phyloP scores from a whole-genome alignment of 2,888 invertebrate species.

The Elaeidobius kamerunicus region DNA sequence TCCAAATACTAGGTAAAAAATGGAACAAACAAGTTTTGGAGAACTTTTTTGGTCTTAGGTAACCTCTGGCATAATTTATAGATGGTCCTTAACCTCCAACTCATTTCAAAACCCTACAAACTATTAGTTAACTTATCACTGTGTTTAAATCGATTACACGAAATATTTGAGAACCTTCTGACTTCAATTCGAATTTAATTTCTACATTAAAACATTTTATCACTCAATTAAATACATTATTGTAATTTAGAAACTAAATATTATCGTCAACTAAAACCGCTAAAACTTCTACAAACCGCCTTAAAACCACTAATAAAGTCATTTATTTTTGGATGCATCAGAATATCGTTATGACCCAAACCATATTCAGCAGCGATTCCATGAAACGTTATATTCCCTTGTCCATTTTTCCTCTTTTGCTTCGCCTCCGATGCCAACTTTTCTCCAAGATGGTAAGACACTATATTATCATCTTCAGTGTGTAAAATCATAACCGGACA shows the following conservation, averaged over 20 bases:
- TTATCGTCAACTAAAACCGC: constrained; percentile 2
- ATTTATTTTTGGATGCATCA: constrained; percentile 38
- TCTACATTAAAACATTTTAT: too few species aligned
- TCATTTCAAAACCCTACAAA: too few species aligned
- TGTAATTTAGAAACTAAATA: constrained; percentile 8
- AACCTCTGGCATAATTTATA: too few species aligned
- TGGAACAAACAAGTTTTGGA: too few species aligned
- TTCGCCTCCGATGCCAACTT: constrained; percentile 28
- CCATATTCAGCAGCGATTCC: constrained; percentile 36
- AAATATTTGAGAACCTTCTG: too few species aligned
- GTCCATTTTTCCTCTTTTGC: constrained; percentile 33
- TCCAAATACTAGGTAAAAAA: too few species aligned
- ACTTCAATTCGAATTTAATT: too few species aligned
- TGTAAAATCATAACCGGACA: constrained; percentile 46
- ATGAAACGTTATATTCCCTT: constrained; percentile 40
- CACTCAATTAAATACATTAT: too few species aligned
- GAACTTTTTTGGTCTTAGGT: too few species aligned
- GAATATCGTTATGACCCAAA: constrained; percentile 40
- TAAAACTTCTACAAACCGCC: constrained; percentile 34
- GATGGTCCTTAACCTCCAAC: too few species aligned
- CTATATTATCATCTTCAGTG: constrained; percentile 43
- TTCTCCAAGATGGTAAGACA: constrained; percentile 41
- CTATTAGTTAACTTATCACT: too few species aligned
- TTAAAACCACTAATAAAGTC: constrained; percentile 20
- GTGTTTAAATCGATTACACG: too few species aligned